Conservation (phyloP, 2,888 invertebrate genomes). For the Ferdinandea cuprea region DNA sequence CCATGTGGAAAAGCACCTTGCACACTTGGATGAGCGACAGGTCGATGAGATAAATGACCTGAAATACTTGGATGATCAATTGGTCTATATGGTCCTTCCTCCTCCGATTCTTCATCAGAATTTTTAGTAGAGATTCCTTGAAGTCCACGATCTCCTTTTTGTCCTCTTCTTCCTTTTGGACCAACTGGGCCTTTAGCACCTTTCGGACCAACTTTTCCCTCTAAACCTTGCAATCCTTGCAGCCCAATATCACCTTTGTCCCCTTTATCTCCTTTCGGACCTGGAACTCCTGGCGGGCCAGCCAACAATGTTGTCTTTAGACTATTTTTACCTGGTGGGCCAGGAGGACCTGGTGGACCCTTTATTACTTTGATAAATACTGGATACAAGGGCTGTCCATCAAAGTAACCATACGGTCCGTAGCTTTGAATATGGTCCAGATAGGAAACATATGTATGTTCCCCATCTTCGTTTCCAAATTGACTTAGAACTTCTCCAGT, state of each 20-base stretch:
- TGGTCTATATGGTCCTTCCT: neutral
- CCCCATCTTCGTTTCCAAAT: neutral
- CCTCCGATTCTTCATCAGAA: conserved; percentile 1
- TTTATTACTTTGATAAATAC: conserved; percentile 35
- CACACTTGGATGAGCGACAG: too few relatives aligned
- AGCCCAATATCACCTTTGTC: conserved; percentile 46
- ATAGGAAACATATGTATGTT: neutral
- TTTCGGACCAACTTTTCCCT: conserved; percentile 17
- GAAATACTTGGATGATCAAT: conserved; percentile 20
- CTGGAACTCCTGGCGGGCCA: neutral
- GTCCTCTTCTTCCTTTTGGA: conserved; percentile 5
- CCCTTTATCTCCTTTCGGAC: conserved; percentile 42
- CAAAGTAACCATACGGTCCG: conserved; percentile 5
- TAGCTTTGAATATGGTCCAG: neutral
- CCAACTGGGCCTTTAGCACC: neutral
- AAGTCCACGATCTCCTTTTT: conserved; percentile 35
- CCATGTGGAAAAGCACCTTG: too few relatives aligned
- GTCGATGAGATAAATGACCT: too few relatives aligned
- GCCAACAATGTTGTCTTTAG: too few relatives aligned
- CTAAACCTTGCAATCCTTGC: neutral
- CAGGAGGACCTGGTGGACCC: conserved; percentile 34
- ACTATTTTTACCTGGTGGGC: conserved; percentile 28
- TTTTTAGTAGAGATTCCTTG: conserved; percentile 23
- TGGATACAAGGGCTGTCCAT: conserved; percentile 22
- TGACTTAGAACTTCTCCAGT: neutral